Conservation (phyloP, 1,140 invertebrate genomes). For the Vollenhovia emeryi region DNA sequence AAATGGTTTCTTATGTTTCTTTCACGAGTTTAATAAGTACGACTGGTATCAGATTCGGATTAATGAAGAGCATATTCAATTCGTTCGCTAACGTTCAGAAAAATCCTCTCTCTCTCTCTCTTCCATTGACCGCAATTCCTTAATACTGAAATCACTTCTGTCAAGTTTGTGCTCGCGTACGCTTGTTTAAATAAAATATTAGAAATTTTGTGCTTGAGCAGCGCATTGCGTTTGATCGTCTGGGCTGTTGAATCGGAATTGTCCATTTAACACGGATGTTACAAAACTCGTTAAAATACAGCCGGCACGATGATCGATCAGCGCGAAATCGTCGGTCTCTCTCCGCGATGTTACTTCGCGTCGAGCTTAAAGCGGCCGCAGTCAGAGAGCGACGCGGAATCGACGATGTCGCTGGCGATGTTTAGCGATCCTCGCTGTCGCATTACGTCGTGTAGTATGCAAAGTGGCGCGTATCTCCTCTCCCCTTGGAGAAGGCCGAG, state of each 20-base stretch:
- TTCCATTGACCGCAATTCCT: neutral
- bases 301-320: slow-evolving; percentile 27
- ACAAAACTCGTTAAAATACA: slow-evolving; percentile 32
- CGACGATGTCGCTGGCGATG: slow-evolving; percentile 7
- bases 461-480: slow-evolving; percentile 24
- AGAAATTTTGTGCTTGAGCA: neutral
- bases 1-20: too few species aligned
- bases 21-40: neutral
- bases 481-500: neutral
- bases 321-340: slow-evolving; percentile 13
- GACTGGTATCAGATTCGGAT: neutral
- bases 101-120: too few species aligned
- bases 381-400: slow-evolving; percentile 44
- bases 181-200: neutral
- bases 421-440: slow-evolving; percentile 44
- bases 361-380: neutral
- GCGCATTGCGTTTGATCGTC: neutral
- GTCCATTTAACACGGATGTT: slow-evolving; percentile 8
- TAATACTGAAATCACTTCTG: neutral
- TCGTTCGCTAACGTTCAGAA: neutral
- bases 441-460: slow-evolving; percentile 65
- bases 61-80: neutral
- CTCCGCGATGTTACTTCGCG: neutral
- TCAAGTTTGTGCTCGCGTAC: too few species aligned
- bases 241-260: neutral